Evolutionary conservation across 2,888 invertebrate genomes (phyloP).

Genomic region (Diarsia rubi): DNA sequence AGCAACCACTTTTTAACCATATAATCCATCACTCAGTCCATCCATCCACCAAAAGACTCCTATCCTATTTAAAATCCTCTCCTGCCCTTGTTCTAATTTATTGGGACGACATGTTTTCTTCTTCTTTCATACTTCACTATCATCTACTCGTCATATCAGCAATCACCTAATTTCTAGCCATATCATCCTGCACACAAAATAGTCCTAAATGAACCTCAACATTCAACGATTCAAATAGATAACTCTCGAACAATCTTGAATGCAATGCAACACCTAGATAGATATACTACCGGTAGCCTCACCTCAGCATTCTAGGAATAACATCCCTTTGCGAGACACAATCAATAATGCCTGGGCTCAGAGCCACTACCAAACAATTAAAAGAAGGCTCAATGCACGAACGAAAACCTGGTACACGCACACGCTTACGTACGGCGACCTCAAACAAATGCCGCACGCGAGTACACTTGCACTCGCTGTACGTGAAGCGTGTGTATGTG

Average conservation of each 20-base stretch:
- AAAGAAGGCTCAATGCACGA: constrained; percentile 18
- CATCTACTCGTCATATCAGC: no score
- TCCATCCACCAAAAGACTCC: no score
- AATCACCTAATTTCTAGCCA: no score
- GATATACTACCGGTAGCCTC: background rate
- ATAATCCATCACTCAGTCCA: background rate
- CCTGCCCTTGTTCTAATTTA: no score
- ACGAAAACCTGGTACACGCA: background rate
- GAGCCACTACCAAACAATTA: background rate
- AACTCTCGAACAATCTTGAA: constrained; percentile 3
- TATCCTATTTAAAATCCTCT: background rate
- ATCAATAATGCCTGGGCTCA: constrained; percentile 49
- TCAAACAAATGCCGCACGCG: background rate
- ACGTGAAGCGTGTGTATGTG: background rate
- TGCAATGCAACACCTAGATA: constrained; percentile 16
- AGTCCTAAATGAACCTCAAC: background rate
- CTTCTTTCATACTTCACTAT: no score
- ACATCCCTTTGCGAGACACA: constrained; percentile 48
- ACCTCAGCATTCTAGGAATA: constrained; percentile 42
- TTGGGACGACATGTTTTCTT: no score
- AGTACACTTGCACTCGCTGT: background rate
- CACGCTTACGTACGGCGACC: background rate
- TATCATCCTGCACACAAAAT: no score
- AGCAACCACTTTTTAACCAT: background rate
- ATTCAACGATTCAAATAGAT: constrained; percentile 13